Evolutionary conservation across 2,797 vertebrate species (phyloP), one percentile per base, ranked within the genome.

Genomic region (Rousettus madagascariensis): DNA sequence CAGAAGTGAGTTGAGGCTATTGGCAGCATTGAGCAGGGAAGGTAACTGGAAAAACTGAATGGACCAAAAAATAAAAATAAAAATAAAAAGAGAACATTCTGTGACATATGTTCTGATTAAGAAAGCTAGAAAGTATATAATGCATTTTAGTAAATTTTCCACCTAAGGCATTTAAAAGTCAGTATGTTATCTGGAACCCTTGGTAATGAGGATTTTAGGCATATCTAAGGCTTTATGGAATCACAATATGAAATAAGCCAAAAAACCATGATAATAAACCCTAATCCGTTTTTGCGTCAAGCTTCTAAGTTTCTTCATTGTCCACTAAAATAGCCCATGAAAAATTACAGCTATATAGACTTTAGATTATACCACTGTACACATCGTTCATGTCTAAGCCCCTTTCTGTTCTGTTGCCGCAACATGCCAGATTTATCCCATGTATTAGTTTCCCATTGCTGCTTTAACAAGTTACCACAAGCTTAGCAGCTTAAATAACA

Each of bases 81-180:
- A 90, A 49, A 43, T 22, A 41, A 61, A 38, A 63, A 53, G 19
- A 46, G 22, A 53, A 26, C n/a, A 30, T 38, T 87, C 71, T 77
- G 20, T 71, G 30, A 41, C 66, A 59, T 84, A 57, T 41, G 16
- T 33, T 91, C 72, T 61, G 46, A 65, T 46, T 83, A 46, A 82
- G 63, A 38, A 61, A 61, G 28, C 78, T 26, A 89, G 30, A 80
- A 92, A 69, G 10, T 9, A 41, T 30, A 11, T 43, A 51, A 51
- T 55, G 30, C 28, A 80, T 82, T 95, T 86, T 71, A 78, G 66
- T 63, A 94, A 88, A 26, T 80, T 72, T 94, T 72, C 41, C 8
- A 61, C 63, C 30, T 51, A 43, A 90, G 46, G 43, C 55, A 49
- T 61, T 90, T 93, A 66, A 89, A 86, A 96, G 28, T 94, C 55